Conservation (phyloP, 2,797 vertebrate genomes). For the Alcedo quadribrachys region DNA sequence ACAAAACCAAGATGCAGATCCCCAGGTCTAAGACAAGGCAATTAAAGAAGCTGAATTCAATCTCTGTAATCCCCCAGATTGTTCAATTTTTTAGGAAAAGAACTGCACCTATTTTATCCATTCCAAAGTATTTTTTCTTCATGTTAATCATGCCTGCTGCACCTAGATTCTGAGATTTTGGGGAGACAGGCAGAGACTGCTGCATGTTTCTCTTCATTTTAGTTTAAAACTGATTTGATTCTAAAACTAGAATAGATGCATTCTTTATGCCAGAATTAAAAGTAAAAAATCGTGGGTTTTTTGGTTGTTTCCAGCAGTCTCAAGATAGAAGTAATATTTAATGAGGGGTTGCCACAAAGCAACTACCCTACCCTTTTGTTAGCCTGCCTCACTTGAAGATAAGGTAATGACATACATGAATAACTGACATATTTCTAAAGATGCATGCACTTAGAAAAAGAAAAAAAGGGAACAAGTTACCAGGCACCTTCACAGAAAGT, state of each 20-base stretch:
- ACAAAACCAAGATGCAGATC: neutral
- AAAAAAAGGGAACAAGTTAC: neutral
- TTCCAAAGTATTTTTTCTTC: neutral
- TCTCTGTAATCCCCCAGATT: neutral
- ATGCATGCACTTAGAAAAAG: neutral
- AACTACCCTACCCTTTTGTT: neutral
- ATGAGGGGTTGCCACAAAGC: neutral
- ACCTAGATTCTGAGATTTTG: neutral
- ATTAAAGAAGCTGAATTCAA: conserved; percentile 4
- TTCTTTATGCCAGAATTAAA: neutral
- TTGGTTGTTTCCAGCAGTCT: neutral
- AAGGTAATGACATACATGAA: neutral
- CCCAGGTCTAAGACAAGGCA: neutral
- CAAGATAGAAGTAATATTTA: neutral
- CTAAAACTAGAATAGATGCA: neutral
- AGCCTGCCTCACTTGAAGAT: neutral
- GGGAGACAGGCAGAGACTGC: neutral
- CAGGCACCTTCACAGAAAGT: neutral
- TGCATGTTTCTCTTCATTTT: neutral
- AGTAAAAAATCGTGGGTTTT: neutral
- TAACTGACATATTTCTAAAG: neutral
- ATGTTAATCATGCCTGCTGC: neutral
- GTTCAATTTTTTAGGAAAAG: neutral
- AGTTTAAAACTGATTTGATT: neutral
- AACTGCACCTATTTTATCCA: neutral